A percentile compares a stretch with the other conserved stretches of the same genome.
Conservation (phyloP, 2,113 vertebrate genomes). For the Smithornis capensis region DNA sequence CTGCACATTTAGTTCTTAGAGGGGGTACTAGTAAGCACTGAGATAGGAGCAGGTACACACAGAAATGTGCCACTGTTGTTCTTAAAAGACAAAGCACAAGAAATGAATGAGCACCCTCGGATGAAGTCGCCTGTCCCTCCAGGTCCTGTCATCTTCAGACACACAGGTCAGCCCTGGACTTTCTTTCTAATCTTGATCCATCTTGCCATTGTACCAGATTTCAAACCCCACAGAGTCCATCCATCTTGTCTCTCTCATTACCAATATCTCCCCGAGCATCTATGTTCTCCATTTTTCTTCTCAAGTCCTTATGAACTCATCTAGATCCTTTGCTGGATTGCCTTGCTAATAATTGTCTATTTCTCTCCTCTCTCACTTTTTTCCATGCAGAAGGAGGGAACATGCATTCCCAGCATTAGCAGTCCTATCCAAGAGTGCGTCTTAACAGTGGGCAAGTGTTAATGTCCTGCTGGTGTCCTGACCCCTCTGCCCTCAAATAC, state of each 20-base stretch:
- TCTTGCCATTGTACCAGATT: neutral
- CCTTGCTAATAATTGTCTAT: neutral
- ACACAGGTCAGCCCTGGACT: neutral
- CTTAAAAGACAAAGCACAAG: neutral
- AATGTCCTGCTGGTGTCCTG: neutral
- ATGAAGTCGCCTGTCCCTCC: neutral
- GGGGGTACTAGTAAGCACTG: neutral
- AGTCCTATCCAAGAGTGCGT: neutral
- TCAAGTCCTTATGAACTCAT: neutral
- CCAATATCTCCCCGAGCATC: neutral
- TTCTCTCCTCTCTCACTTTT: neutral
- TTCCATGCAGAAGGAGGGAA: neutral
- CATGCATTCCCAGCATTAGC: neutral
- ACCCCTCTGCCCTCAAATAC: neutral
- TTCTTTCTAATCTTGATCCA: neutral
- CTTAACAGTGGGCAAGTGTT: neutral
- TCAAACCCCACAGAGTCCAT: neutral
- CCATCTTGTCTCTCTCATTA: neutral
- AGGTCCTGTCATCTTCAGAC: neutral
- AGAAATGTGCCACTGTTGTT: neutral
- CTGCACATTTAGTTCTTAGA: neutral
- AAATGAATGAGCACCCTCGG: neutral
- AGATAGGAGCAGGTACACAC: neutral
- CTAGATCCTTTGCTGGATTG: neutral
- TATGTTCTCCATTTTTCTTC: neutral